Evolutionary conservation across 2,888 invertebrate genomes (phyloP), one percentile per base, ranked within the genome.

Genomic region (Electrophaes corylata): DNA sequence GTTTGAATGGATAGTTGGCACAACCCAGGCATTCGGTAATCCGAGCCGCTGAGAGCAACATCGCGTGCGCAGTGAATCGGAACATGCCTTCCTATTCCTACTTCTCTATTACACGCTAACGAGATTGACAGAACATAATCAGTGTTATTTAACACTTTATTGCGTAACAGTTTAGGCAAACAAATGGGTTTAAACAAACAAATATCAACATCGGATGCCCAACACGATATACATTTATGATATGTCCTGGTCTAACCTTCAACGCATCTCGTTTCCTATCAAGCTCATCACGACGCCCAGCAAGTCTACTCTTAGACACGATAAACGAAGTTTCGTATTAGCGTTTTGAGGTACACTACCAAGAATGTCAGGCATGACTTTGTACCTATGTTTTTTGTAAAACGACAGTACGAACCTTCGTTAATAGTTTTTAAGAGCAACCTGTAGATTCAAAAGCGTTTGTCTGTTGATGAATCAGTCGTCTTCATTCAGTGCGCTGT

Each of bases 61-160:
- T 76, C 83, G 81, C 82, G 70, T 71, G 83, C 79, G 82, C 86
- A 86, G 64, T 79, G 73, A 73, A 81, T 70, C 88, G 82, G 79
- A 83, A 77, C 81, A 61, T 72, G 80, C 78, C 82, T 84, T 84
- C 84, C 81, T 84, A 88, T 88, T 88, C 88, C 88, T 88, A 82
- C 84, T 85, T 87, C 86, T 89, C 87, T 78, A 79, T 89, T 90
- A 89, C 89, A 76, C 70, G 67, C 78, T 83, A 80, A 82, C 78
- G 79, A 83, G 81, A 81, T 78, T 80, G 76, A 79, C 76, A 72
- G 81, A 84, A 80, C 81, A 76, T 81, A 79, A 84, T 79, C 75
- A 75, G 67, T 69, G 71, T 81, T 82, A 81, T 76, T 74, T 73
- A 74, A 78, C 76, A 78, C 72, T 67, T 68, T 75, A 67, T 78